Base-by-base conservation (phyloP, 2,888 invertebrate genomes). In the Marronus borbonicus region DNA sequence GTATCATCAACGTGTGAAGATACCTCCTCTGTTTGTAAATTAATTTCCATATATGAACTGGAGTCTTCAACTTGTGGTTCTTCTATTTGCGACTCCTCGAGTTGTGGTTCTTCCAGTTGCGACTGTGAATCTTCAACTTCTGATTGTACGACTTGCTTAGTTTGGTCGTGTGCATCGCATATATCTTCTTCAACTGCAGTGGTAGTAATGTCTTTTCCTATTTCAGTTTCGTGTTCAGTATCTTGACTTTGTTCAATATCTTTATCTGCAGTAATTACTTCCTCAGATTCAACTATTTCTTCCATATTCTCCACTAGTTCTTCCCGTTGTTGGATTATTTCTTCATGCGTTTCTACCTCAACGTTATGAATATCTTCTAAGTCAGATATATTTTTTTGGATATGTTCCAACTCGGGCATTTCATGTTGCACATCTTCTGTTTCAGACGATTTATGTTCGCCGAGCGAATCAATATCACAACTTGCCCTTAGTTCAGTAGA, bases 251-350 rank as follows among this genome's bases (percentile, higher is more conserved):
- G 50, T 24, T 39, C 20, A 68, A 7, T 49, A 24, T 78, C 86
- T 88, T 86, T 86, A 84, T 75, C 74, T 62, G 65, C 75, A 5
- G 55, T 14, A 28, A 82, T 86, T 77, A 87, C 86, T 78, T 88
- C 88, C 3, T 87, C 85, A 76, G 86, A 87, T 83, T 89, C 86
- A 17, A 86, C 5, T 17, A n/a, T 74, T 68, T 72, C 55, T 64
- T 78, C 72, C n/a, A 44, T 66, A 12, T 69, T 12, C 87, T 60
- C 70, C 7, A 75, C 66, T 14, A 83, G 79, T 62, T 83, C 80
- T 79, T 82, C 80, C 17, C 77, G 76, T 50, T 81, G 78, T 49
- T 65, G 75, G 62, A 85, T 85, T 62, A 86, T 80, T 79, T 82
- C 76, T 74, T 82, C 79, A 24, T 80, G 82, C 2, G 83, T 84